These are phyloP conservation scores for Paradisaea rubra DNA, from an alignment of 2,113 vertebrate genomes.

Conservation along the genomic window DNA sequence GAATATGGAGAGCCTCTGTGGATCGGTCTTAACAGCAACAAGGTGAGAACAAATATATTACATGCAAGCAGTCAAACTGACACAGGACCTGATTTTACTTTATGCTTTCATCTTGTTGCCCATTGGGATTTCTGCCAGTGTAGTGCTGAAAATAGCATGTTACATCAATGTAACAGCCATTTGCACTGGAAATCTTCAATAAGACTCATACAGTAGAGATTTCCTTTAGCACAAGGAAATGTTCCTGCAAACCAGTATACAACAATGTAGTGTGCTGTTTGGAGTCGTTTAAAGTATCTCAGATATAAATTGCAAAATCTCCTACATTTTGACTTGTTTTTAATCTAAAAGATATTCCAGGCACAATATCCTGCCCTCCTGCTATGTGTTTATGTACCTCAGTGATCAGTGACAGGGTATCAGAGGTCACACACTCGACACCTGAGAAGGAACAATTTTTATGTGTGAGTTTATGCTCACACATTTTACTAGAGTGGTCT, in stretches of 20 bases:
- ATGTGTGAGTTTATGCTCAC: not conserved
- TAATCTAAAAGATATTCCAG: not conserved
- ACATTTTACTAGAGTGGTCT: not conserved
- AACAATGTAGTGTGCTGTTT: not conserved
- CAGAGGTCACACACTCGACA: not conserved
- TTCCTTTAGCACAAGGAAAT: not conserved
- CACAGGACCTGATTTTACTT: not conserved
- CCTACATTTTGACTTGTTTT: not conserved
- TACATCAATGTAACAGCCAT: not conserved
- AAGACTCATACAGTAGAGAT: not conserved
- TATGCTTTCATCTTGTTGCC: not conserved
- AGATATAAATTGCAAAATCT: not conserved
- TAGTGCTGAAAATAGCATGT: not conserved
- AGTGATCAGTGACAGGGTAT: not conserved
- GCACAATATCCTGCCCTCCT: not conserved
- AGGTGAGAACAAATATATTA: conserved; percentile 69
- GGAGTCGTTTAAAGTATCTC: not conserved
- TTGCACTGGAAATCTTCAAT: not conserved
- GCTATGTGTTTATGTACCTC: not conserved
- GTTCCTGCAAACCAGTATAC: not conserved
- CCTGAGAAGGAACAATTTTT: not conserved
- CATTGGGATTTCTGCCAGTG: not conserved
- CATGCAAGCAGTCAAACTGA: not conserved
- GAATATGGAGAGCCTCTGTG: conserved; percentile 77
- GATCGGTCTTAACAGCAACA: conserved; percentile 89